Conservation (phyloP, 2,113 vertebrate genomes). For the Anoura caudifer region DNA sequence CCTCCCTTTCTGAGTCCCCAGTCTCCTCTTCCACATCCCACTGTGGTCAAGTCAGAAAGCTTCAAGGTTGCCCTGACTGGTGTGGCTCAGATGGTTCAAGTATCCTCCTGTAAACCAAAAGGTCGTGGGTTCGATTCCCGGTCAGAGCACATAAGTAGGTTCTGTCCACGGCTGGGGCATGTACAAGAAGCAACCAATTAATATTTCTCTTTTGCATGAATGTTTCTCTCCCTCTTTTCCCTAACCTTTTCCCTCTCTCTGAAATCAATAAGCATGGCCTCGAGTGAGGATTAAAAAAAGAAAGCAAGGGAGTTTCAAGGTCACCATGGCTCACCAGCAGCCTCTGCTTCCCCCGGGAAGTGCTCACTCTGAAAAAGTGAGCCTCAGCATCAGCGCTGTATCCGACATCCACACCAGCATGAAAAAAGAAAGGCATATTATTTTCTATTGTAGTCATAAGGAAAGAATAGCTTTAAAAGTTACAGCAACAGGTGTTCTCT, state of each 20-base stretch:
- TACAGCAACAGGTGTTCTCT: background rate
- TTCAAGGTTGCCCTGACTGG: background rate
- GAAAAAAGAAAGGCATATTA: background rate
- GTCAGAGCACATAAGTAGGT: too few species aligned
- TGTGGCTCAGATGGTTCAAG: too few species aligned
- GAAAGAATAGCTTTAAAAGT: background rate
- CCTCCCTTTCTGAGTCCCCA: background rate
- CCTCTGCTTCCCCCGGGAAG: background rate
- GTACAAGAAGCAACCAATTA: too few species aligned
- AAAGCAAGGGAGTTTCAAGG: too few species aligned
- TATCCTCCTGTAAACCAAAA: too few species aligned
- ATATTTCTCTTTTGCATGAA: too few species aligned
- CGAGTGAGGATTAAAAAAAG: too few species aligned
- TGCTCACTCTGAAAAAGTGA: background rate
- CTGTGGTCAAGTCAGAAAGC: background rate
- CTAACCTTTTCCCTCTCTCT: too few species aligned
- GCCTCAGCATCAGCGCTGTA: fast-evolving
- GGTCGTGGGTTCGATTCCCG: too few species aligned
- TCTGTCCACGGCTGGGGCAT: too few species aligned
- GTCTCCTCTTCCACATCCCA: background rate
- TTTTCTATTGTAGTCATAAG: background rate
- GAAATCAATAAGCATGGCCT: too few species aligned
- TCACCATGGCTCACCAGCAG: background rate
- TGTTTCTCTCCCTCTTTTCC: too few species aligned
- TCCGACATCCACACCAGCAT: fast-evolving